phyloP scores from a whole-genome alignment of 2,888 invertebrate species.

The Fragum sueziense region DNA sequence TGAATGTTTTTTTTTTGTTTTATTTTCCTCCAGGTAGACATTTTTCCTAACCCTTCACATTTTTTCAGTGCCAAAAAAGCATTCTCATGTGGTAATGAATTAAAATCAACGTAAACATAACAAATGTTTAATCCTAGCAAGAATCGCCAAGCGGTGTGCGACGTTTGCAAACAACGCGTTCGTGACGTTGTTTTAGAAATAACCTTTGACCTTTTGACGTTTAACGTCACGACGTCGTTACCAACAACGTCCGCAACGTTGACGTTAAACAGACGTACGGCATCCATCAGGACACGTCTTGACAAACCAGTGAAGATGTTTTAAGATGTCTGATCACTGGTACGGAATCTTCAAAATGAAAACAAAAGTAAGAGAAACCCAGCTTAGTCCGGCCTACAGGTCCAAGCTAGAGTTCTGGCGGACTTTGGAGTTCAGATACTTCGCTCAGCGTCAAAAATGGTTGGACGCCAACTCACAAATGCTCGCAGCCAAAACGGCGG shows the following conservation, averaged over 20 bases:
- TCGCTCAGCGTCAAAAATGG: conserved; percentile 31
- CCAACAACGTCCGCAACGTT: background rate
- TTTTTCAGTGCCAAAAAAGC: no score
- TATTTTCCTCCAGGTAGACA: no score
- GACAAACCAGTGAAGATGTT: background rate
- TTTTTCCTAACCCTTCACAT: no score
- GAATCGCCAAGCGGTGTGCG: no score
- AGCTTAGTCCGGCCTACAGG: background rate
- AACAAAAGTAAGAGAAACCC: background rate
- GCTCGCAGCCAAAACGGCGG: conserved; percentile 16
- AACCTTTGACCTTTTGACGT: no score
- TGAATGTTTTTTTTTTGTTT: no score
- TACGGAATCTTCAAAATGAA: conserved; percentile 34
- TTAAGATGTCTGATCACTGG: background rate
- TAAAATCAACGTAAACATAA: no score
- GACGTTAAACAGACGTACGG: background rate
- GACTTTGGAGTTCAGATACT: conserved; percentile 28
- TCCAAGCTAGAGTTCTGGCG: conserved; percentile 38
- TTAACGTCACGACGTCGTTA: background rate
- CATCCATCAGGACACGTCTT: background rate
- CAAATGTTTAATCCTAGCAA: no score
- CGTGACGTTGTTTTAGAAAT: no score
- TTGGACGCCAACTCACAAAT: conserved; percentile 29
- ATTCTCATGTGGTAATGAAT: no score
- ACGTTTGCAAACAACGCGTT: no score